Evolutionary conservation across 1,140 invertebrate genomes (phyloP).

Genomic region (Scylla paramamosain): DNA sequence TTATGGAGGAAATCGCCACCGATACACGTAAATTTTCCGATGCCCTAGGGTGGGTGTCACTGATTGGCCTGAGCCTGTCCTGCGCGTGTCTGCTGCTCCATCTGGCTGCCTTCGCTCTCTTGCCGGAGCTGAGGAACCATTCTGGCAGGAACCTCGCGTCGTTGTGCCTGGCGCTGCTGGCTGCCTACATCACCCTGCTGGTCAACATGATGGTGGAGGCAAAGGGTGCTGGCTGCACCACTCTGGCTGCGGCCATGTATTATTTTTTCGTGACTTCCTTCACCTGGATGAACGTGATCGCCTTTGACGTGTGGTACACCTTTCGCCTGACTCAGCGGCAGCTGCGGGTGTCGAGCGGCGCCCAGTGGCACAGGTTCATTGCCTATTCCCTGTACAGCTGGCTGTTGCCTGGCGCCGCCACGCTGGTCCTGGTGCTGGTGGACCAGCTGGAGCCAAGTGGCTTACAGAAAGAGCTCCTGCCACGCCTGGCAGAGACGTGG

Average conservation of each 20-base stretch:
- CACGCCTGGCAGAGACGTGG: constrained; percentile 80
- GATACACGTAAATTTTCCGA: constrained; percentile 80
- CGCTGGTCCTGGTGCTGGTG: constrained; percentile 80
- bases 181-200: constrained; percentile 82
- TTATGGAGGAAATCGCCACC: constrained; percentile 76
- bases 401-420: constrained; percentile 82
- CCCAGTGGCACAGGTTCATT: constrained; percentile 81
- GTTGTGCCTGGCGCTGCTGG: constrained; percentile 81
- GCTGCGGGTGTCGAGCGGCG: constrained; percentile 80
- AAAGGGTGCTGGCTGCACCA: constrained; percentile 79
- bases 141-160: constrained; percentile 83
- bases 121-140: constrained; percentile 82
- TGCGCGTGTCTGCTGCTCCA: constrained; percentile 82
- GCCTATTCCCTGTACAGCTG: constrained; percentile 83
- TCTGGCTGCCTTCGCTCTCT: constrained; percentile 80
- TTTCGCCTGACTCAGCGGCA: constrained; percentile 82
- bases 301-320: constrained; percentile 91
- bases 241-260: constrained; percentile 90
- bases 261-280: constrained; percentile 96
- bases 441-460: constrained; percentile 80
- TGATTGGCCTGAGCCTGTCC: constrained; percentile 81
- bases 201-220: constrained; percentile 79
- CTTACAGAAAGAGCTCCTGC: constrained; percentile 80
- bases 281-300: constrained; percentile 98
- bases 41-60: constrained; percentile 81